Percentiles rank a stretch among this genome's conserved stretches.
These are phyloP conservation scores for Lamellibrachia luymesi DNA, from an alignment of 1,140 invertebrate genomes.

Conservation along the genomic window DNA sequence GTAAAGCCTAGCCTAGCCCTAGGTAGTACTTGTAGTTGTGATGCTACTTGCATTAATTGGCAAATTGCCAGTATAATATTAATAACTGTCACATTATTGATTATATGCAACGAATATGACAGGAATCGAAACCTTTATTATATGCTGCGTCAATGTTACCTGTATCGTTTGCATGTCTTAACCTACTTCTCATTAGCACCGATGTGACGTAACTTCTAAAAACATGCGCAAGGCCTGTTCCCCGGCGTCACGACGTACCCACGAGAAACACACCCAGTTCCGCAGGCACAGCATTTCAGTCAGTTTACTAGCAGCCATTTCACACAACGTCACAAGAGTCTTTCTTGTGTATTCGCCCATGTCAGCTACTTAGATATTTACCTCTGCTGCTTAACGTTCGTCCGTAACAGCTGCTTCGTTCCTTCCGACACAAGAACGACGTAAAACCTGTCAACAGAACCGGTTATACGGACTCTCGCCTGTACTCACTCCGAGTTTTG, in stretches of 20 bases:
- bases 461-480: background rate
- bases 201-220: background rate
- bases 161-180: background rate
- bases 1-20: too few relatives aligned
- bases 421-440: background rate
- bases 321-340: background rate
- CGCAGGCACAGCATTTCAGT: background rate
- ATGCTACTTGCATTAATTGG: too few relatives aligned
- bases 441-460: background rate
- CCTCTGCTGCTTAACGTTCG: background rate
- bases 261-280: background rate
- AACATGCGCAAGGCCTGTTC: background rate
- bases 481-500: background rate
- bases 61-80: too few relatives aligned
- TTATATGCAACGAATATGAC: background rate
- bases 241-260: too few relatives aligned
- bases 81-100: background rate
- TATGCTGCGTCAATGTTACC: background rate
- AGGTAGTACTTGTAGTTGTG: too few relatives aligned
- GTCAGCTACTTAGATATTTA: background rate
- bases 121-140: background rate
- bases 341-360: background rate
- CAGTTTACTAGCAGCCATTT: background rate
- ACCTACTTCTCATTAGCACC: background rate
- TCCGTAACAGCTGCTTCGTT: background rate